Percentiles rank a stretch among this genome's conserved stretches.
These are phyloP conservation scores for Pteromalus puparum DNA, from an alignment of 1,140 invertebrate genomes.

Conservation along the genomic window DNA sequence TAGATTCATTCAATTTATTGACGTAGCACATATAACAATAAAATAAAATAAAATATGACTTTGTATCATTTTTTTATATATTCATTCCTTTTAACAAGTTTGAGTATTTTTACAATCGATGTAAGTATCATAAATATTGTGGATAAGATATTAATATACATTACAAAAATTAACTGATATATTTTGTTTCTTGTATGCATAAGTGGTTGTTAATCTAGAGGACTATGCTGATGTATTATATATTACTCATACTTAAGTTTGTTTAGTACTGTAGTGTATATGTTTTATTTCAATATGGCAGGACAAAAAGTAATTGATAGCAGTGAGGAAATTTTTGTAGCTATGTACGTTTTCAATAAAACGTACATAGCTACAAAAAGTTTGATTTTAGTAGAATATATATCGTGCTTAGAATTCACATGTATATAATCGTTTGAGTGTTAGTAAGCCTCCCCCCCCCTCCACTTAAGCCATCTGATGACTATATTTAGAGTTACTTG, in stretches of 20 bases:
- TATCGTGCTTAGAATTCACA: no score
- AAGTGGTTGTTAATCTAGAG: background rate
- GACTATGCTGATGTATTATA: background rate
- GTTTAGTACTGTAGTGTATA: background rate
- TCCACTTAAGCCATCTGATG: no score
- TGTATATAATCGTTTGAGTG: no score
- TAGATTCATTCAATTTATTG: no score
- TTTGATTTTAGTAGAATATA: no score
- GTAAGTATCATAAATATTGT: background rate
- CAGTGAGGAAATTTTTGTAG: background rate
- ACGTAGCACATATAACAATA: no score
- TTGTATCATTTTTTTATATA: background rate
- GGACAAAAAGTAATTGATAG: conserved; percentile 1
- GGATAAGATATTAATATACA: background rate
- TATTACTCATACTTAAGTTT: background rate
- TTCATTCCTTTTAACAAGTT: background rate
- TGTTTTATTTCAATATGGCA: conserved; percentile 6
- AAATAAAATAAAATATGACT: no score
- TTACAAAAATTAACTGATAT: background rate
- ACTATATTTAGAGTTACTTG: no score
- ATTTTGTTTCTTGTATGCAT: background rate
- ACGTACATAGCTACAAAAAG: background rate
- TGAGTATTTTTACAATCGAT: background rate
- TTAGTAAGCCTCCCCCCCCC: no score
- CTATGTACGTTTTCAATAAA: background rate